These are phyloP conservation scores for Drosophila littoralis DNA, from an alignment of 1,140 invertebrate species.

Conservation along the genomic window DNA sequence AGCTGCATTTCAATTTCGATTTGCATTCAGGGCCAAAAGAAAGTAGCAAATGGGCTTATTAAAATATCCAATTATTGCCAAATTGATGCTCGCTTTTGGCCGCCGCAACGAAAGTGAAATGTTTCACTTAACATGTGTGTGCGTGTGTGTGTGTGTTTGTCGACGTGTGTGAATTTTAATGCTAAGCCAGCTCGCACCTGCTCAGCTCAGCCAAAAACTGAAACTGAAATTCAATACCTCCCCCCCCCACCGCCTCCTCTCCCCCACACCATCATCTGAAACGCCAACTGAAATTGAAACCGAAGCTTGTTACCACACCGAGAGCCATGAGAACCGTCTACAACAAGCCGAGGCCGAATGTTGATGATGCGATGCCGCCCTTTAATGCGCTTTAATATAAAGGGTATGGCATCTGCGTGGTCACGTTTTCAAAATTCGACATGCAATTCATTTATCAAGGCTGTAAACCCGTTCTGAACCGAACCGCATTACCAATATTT, in stretches of 20 bases:
- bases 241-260: neutral
- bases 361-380: constrained; percentile 15
- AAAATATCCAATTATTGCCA: constrained; percentile 79
- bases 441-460: no score
- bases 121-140: constrained; percentile 28
- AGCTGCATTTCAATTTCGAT: constrained; percentile 76
- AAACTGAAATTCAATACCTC: neutral
- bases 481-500: no score
- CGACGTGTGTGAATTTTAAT: constrained; percentile 55
- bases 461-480: no score
- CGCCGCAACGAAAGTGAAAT: constrained; percentile 72
- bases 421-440: no score
- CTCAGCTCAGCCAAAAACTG: neutral
- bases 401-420: constrained; percentile 5
- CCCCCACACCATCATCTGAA: neutral
- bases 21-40: constrained; percentile 79
- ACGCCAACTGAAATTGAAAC: constrained; percentile 11
- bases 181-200: neutral
- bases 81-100: constrained; percentile 63
- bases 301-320: constrained; percentile 2
- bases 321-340: constrained; percentile 31
- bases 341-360: constrained; percentile 22
- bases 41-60: constrained; percentile 73
- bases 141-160: constrained; percentile 13
- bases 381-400: neutral